These are phyloP conservation scores for Thermophis baileyi DNA, from an alignment of 2,113 vertebrate species.

Conservation along the genomic window DNA sequence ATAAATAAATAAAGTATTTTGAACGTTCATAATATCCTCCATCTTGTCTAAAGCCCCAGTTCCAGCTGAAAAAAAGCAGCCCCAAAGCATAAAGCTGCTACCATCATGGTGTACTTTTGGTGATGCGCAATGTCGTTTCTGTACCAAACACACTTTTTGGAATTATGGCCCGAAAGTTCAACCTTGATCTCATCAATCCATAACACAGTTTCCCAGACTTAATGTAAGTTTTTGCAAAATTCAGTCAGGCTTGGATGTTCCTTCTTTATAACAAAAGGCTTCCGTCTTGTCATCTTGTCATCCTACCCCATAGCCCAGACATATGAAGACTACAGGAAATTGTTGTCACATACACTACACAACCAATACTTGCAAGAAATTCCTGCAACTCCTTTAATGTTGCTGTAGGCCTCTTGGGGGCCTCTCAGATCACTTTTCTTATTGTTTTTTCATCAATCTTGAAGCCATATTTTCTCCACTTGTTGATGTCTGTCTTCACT, in stretches of 20 bases:
- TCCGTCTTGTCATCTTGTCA: neutral
- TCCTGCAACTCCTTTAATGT: neutral
- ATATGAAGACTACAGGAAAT: neutral
- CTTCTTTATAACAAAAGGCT: neutral
- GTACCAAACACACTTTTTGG: neutral
- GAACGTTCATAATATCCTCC: neutral
- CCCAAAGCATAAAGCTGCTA: neutral
- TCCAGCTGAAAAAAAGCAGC: neutral
- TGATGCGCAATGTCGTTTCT: neutral
- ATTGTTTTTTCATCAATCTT: neutral
- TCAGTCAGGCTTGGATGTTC: neutral
- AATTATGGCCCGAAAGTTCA: neutral
- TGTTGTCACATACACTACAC: neutral
- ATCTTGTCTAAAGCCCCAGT: neutral
- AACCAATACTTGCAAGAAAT: neutral
- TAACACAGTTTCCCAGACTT: neutral
- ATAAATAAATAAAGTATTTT: neutral
- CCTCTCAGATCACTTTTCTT: neutral
- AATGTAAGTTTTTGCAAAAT: neutral
- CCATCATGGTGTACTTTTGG: neutral
- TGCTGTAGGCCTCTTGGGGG: neutral
- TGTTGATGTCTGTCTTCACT: neutral
- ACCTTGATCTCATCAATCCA: neutral
- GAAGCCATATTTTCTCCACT: neutral
- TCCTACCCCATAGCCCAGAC: neutral